Evolutionary conservation across 2,797 vertebrate species (phyloP).

Genomic region (Sebastes oblongus): DNA sequence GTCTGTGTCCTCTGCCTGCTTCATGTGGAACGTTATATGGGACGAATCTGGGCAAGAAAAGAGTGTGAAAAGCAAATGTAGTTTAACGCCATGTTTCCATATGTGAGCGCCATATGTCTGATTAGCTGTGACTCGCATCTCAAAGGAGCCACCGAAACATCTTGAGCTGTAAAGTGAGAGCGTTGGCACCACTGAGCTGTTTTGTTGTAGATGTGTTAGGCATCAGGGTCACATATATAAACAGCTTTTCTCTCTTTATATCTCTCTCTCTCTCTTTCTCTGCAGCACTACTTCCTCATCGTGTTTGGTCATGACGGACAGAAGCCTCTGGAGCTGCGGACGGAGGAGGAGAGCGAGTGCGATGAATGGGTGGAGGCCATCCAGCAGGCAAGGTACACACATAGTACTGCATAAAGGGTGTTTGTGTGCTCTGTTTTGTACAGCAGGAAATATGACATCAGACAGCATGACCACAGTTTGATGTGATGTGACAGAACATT

Average conservation of each 20-base stretch:
- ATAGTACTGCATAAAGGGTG: neutral
- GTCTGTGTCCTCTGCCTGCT: conserved; percentile 1
- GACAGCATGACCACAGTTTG: neutral
- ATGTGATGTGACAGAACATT: conserved; percentile 13
- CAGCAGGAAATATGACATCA: neutral
- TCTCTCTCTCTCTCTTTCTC: conserved; percentile 23
- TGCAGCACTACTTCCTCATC: conserved; percentile 94
- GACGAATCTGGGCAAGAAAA: conserved; percentile 22
- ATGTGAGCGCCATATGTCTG: conserved; percentile 34
- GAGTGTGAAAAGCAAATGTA: conserved; percentile 23
- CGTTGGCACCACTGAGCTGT: neutral
- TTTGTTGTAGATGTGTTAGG: neutral
- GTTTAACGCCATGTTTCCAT: conserved; percentile 24
- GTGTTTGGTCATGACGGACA: conserved; percentile 96
- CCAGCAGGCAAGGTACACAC: conserved; percentile 93
- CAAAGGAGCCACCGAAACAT: conserved; percentile 17
- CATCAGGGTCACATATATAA: neutral
- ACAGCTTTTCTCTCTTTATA: neutral
- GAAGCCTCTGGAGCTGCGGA: conserved; percentile 94
- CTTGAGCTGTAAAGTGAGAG: neutral
- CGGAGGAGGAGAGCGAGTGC: conserved; percentile 92
- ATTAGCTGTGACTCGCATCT: neutral
- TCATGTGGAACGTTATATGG: conserved; percentile 2
- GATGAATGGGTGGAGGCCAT: conserved; percentile 98
- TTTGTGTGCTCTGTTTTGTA: neutral